phyloP scores from a whole-genome alignment of 2,888 invertebrate species.

The Caenorhabditis parvicauda region DNA sequence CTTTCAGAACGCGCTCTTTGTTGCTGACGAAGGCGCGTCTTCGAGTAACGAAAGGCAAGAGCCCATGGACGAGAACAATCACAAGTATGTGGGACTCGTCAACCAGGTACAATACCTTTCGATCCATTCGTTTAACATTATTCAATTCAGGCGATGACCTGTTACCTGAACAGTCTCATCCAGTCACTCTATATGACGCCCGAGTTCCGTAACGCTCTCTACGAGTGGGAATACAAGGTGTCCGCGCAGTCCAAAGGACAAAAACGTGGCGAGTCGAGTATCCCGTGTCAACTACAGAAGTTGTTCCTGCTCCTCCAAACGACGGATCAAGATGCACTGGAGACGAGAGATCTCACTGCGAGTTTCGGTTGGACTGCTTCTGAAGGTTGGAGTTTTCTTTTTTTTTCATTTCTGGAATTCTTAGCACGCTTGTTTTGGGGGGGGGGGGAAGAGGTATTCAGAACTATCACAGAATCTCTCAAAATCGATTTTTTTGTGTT shows the following conservation, averaged over 20 bases:
- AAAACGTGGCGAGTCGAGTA: constrained; percentile 72
- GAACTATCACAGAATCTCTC: too few species aligned
- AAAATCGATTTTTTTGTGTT: too few species aligned
- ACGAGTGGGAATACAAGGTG: constrained; percentile 64
- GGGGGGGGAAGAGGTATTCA: too few species aligned
- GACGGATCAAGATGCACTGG: constrained; percentile 76
- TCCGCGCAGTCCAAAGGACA: too few species aligned
- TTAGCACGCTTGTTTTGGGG: too few species aligned
- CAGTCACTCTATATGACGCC: constrained; percentile 88
- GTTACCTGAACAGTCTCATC: constrained; percentile 82
- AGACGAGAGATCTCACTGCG: constrained; percentile 81
- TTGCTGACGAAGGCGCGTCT: too few species aligned
- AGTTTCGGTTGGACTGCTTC: constrained; percentile 88
- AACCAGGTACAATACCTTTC: constrained; percentile 37
- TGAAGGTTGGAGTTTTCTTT: constrained; percentile 70
- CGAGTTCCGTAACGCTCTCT: constrained; percentile 83
- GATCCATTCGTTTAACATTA: background rate
- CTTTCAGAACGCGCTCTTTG: too few species aligned
- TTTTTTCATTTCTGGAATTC: too few species aligned
- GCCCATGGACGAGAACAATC: constrained; percentile 56
- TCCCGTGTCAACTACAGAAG: constrained; percentile 82
- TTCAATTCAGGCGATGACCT: constrained; percentile 77
- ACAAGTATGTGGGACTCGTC: constrained; percentile 58
- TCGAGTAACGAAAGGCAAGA: background rate
- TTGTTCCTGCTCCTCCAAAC: constrained; percentile 83